Conservation (phyloP, 2,888 invertebrate species). For the Gerosis bhagava region DNA sequence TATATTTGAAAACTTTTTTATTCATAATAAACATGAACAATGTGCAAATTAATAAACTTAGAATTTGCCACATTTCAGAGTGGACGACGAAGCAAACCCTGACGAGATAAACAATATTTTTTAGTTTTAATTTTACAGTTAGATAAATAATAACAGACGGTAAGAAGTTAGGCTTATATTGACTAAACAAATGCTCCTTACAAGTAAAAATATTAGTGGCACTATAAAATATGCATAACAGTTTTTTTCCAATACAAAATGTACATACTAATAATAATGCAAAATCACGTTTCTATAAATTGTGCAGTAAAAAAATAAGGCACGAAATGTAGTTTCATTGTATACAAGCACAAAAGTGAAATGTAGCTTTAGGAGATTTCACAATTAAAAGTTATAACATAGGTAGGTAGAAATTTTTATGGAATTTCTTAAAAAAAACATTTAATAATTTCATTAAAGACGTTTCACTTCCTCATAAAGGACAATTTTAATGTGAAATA, state of each 20-base stretch:
- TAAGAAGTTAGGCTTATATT: conserved; percentile 57
- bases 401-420: too few relatives aligned
- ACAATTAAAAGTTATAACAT: too few relatives aligned
- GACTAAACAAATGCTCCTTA: conserved; percentile 69
- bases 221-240: conserved; percentile 64
- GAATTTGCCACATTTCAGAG: conserved; percentile 46
- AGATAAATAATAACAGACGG: conserved; percentile 53
- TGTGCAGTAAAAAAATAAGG: conserved; percentile 68
- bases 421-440: too few relatives aligned
- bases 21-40: conserved; percentile 75
- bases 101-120: conserved; percentile 48
- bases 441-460: too few relatives aligned
- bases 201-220: conserved; percentile 57
- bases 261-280: too few relatives aligned
- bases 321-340: too few relatives aligned
- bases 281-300: conserved; percentile 46
- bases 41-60: conserved; percentile 71
- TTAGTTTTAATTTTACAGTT: conserved; percentile 40
- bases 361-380: too few relatives aligned
- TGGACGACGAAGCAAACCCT: conserved; percentile 36
- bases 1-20: conserved; percentile 51
- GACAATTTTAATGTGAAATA: too few relatives aligned
- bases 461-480: too few relatives aligned
- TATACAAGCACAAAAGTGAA: too few relatives aligned
- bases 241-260: conserved; percentile 34